Evolutionary conservation across 37 sponge, comb jelly and placozoan species (phyloP).

Genomic region (Mnemiopsis leidyi): DNA sequence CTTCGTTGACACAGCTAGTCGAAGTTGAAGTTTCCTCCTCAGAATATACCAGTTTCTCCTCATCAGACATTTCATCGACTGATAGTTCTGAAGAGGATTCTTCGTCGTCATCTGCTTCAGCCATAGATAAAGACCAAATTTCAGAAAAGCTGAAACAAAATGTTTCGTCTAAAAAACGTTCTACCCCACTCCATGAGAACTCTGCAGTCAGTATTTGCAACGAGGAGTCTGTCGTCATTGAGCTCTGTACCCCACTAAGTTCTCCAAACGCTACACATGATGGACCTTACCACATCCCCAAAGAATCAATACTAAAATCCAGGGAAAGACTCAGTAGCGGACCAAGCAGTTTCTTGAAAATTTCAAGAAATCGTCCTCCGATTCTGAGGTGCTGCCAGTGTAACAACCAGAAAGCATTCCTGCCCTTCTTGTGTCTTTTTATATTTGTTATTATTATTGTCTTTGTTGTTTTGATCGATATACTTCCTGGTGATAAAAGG

Average conservation of each 20-base stretch:
- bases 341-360: not conserved
- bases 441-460: not conserved
- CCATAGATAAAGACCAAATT: no score
- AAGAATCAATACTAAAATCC: not conserved
- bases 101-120: not conserved
- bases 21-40: not conserved
- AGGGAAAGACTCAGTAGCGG: not conserved
- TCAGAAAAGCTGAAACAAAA: not conserved
- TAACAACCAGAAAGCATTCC: not conserved
- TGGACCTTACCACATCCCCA: not conserved
- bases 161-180: not conserved
- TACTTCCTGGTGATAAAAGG: not conserved
- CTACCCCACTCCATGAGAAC: not conserved
- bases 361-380: not conserved
- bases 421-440: not conserved
- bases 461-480: not conserved
- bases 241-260: not conserved
- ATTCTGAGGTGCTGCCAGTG: not conserved
- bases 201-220: not conserved
- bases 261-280: not conserved
- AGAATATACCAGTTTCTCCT: not conserved
- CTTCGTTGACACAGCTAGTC: not conserved
- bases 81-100: not conserved
- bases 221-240: slow-evolving; percentile 17
- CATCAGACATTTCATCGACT: no score